phyloP scores from a whole-genome alignment of 1,140 invertebrate species.

The Caenorhabditis tropicalis region DNA sequence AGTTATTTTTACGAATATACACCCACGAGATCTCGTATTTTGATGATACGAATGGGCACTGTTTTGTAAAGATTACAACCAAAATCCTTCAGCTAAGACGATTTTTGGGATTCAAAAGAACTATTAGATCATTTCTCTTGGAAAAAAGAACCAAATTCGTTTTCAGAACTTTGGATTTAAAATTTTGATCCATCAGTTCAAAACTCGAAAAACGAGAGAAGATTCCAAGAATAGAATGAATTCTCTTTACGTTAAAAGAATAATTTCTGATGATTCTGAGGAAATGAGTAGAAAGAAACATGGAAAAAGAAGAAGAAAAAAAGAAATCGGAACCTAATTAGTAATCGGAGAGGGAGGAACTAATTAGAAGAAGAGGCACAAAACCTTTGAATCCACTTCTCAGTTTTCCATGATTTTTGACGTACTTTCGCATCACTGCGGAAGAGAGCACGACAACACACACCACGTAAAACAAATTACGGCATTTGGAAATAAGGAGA shows the following conservation, averaged over 20 bases:
- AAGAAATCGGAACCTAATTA: slow-evolving; percentile 38
- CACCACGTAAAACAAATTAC: neutral
- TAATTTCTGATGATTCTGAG: neutral
- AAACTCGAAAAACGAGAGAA: neutral
- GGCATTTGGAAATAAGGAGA: neutral
- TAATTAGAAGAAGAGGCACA: neutral
- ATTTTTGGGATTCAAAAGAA: no score
- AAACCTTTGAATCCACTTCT: neutral
- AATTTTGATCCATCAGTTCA: no score
- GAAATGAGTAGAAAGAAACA: neutral
- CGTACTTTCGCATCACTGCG: neutral
- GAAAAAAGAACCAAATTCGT: no score
- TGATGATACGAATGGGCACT: no score
- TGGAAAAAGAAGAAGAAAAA: neutral
- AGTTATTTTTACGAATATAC: no score
- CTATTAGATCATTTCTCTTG: no score
- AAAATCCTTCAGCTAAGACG: no score
- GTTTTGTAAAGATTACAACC: no score
- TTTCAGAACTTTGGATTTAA: no score
- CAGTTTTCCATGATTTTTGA: neutral
- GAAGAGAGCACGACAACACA: neutral
- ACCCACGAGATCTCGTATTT: no score
- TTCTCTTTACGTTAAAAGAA: neutral
- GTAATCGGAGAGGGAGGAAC: slow-evolving; percentile 37
- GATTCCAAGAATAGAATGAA: neutral